Evolutionary conservation across 2,888 invertebrate species (phyloP).

Genomic region (Podotricha telesiphe): DNA sequence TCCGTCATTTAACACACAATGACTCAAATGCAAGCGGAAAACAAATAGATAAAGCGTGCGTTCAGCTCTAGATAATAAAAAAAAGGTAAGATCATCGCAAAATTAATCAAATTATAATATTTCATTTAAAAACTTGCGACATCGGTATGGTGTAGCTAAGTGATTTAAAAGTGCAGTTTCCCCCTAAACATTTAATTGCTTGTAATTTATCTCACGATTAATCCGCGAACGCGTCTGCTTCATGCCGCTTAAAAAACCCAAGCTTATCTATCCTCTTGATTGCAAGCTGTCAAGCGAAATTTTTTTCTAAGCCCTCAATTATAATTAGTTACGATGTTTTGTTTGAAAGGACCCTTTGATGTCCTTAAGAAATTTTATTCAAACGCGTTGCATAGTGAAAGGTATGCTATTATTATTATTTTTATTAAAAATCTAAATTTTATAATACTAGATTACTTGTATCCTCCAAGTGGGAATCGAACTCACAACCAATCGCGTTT

Average conservation of each 20-base stretch:
- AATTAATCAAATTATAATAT: constrained; percentile 5
- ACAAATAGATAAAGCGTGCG: too few relatives aligned
- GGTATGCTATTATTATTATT: too few relatives aligned
- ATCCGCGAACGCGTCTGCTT: constrained; percentile 68
- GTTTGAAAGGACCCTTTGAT: constrained; percentile 41
- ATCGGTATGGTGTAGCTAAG: constrained; percentile 17
- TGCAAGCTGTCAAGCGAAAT: constrained; percentile 82
- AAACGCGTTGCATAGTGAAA: not conserved
- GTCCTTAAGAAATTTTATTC: constrained; percentile 38
- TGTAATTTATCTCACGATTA: constrained; percentile 78
- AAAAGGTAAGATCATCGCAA: not conserved
- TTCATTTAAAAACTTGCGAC: not conserved
- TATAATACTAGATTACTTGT: too few relatives aligned
- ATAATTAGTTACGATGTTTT: constrained; percentile 78
- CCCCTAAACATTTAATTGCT: constrained; percentile 76
- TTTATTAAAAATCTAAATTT: too few relatives aligned
- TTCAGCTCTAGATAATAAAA: too few relatives aligned
- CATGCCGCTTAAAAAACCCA: constrained; percentile 59
- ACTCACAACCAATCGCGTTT: too few relatives aligned
- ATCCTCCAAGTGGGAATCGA: too few relatives aligned
- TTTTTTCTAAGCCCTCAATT: constrained; percentile 77
- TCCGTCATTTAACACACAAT: too few relatives aligned
- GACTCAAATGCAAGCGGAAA: too few relatives aligned
- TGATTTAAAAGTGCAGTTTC: constrained; percentile 38
- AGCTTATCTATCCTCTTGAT: constrained; percentile 80